Evolutionary conservation across 2,113 vertebrate genomes (phyloP), one percentile per base, ranked within the genome.

Genomic region (Talpa occidentalis): DNA sequence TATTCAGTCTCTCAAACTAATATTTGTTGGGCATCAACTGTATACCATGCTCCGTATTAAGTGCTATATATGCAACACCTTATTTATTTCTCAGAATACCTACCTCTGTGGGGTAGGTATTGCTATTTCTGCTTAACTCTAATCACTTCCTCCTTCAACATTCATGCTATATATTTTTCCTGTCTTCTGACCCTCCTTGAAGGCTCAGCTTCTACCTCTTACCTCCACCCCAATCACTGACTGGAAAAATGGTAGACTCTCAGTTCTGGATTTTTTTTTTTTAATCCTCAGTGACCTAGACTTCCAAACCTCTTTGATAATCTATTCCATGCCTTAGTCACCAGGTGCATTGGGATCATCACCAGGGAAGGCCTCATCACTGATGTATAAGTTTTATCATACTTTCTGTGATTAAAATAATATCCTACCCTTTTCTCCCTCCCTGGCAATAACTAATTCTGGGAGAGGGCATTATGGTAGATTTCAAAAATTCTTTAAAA

Each of bases 401-500:
- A 69, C 7, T 67, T 19, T 70, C 32, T 85, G 56, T 59, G 3
- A 35, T 40, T 64, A 28, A 92, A 94, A 77, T 37, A 70, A 78
- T 6, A 10, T 84, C 17, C 22, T 69, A 62, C 19, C 9, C 37
- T 52, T 90, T 62, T 40, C 30, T 22, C 1, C 11, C 7, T 72
- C n/a, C 44, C 44, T 59, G n/a, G 42, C 17, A 72, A 35, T 52
- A 74, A 72, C 37, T 88, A 87, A 10, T 66, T 90, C 62, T 83
- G 89, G 64, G 54, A 69, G 56, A 89, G 4, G 24, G 14, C 6
- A 88, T 70, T 40, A 70, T 66, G 59, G 14, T 52, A 76, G 37
- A 86, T 93, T 94, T 95, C 77, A 72, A 70, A 85, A 94, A 90
- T 77, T 73, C 56, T 74, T 88, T 37, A 86, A 88, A 85, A 70